These are phyloP conservation scores for Mythimna albipuncta DNA, from an alignment of 2,888 invertebrate genomes.

Conservation along the genomic window DNA sequence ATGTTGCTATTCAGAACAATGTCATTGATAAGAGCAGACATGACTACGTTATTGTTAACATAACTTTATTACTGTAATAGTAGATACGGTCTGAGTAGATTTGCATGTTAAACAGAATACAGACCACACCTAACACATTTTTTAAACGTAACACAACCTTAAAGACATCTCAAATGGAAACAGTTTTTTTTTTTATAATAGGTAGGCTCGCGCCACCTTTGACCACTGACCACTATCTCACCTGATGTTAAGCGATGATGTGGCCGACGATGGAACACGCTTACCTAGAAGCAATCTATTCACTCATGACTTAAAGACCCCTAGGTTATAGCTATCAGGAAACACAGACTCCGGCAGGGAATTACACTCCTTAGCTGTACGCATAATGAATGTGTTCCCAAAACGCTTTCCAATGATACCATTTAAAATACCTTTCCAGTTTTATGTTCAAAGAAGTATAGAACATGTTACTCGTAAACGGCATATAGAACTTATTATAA, in stretches of 20 bases:
- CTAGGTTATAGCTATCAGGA: no score
- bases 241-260: no score
- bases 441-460: slow-evolving; percentile 11
- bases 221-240: no score
- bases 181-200: background rate
- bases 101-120: slow-evolving; percentile 29
- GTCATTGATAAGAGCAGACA: slow-evolving; percentile 33
- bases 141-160: slow-evolving; percentile 20
- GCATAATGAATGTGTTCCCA: no score
- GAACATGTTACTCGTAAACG: slow-evolving; percentile 10
- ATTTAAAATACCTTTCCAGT: slow-evolving; percentile 19
- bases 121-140: slow-evolving; percentile 31
- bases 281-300: no score
- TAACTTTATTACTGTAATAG: slow-evolving; percentile 10
- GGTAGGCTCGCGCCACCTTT: no score
- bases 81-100: slow-evolving; percentile 7
- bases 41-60: slow-evolving; percentile 30
- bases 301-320: no score
- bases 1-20: slow-evolving; percentile 34
- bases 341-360: no score
- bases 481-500: slow-evolving; percentile 22
- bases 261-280: no score
- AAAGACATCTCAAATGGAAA: background rate
- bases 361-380: no score
- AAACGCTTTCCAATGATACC: slow-evolving; percentile 9